Base-by-base conservation (phyloP, 2,113 vertebrate genomes). In the Podarcis muralis region DNA sequence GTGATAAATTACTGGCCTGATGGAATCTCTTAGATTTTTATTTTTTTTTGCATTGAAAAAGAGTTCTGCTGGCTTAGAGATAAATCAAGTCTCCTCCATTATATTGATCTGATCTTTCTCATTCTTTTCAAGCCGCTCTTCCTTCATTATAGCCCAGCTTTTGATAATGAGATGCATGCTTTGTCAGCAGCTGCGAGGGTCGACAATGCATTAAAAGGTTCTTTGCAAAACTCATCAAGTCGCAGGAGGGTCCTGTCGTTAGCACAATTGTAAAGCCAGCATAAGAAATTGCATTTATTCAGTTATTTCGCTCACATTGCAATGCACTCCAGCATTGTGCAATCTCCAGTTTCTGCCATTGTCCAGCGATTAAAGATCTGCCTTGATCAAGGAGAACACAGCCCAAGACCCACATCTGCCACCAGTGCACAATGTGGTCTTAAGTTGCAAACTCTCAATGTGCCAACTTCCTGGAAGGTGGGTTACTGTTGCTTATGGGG, bases 111-210 rank as follows among this genome's bases (percentile, higher is more conserved):
- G 13, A 88, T 48, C 87, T 40, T 75, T 53, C 71, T 88, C 48
- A 65, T 65, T 83, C 59, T 76, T 88, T 65, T 76, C 48, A n/a
- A 81, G 25, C 37, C 76, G 68, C 25, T 20, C 75, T 13, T 65
- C 40, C 66, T 88, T 91, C 84, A 57, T 76, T 65, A 1, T 2
- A 40, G 22, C 65, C 71, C n/a, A 57, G 16, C 43, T 27, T 82
- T 81, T 43, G 77, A 57, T 88, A 71, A 77, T 69, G 1, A 86
- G 53, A 78, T 83, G 13, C 7, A 53, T 3, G 1, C 20, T 89
- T 87, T 91, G 59, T 83, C 78, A 91, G 83, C 89, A 93, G 30
- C 48, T 20, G 71, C 27, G 32, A 91, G 6, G 57, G 32, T 62
- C 3, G 74, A 20, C 7, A 84, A 81, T 40, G n/a, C 66, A 23